These are phyloP conservation scores for Sycon ciliatum DNA, from an alignment of 37 sponge, comb jelly and placozoan genomes.

Conservation along the genomic window DNA sequence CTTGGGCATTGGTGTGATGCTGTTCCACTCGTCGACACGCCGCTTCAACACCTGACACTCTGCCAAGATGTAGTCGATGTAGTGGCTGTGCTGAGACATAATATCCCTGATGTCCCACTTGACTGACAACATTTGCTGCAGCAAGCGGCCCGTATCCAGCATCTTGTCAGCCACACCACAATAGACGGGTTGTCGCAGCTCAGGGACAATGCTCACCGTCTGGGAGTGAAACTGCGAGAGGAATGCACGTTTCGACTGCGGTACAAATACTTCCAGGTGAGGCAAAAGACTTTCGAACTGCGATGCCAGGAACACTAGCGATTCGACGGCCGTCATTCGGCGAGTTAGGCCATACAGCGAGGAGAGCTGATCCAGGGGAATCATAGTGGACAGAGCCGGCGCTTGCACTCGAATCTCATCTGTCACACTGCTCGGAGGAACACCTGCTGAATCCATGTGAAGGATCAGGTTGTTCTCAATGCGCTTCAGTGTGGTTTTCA, in stretches of 20 bases:
- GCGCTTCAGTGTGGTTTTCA: slow-evolving; percentile 47
- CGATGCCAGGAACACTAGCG: slow-evolving; percentile 75
- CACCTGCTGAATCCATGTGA: neutral
- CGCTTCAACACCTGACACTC: too few species aligned
- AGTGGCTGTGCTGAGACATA: slow-evolving; percentile 76
- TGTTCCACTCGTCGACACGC: neutral
- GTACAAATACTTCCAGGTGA: slow-evolving; percentile 54
- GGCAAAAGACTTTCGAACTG: slow-evolving; percentile 69
- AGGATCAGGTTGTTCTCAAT: slow-evolving; percentile 51
- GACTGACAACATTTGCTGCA: slow-evolving; percentile 56
- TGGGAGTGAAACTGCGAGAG: slow-evolving; percentile 75
- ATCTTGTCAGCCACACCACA: slow-evolving; percentile 39
- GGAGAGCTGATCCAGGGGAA: slow-evolving; percentile 25
- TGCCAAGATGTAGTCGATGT: slow-evolving; percentile 65
- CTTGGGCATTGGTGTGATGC: slow-evolving; percentile 36
- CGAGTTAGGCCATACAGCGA: slow-evolving; percentile 55
- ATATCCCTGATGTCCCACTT: slow-evolving; percentile 88
- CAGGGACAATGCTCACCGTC: slow-evolving; percentile 64
- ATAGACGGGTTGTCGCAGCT: slow-evolving; percentile 67
- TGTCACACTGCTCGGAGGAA: neutral
- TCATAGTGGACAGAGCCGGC: slow-evolving; percentile 28
- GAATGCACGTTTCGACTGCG: slow-evolving; percentile 63
- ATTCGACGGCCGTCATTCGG: slow-evolving; percentile 76
- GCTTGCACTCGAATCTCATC: too few species aligned
- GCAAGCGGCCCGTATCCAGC: slow-evolving; percentile 45